phyloP scores from a whole-genome alignment of 2,113 vertebrate species.

The Ciconia boyciana region DNA sequence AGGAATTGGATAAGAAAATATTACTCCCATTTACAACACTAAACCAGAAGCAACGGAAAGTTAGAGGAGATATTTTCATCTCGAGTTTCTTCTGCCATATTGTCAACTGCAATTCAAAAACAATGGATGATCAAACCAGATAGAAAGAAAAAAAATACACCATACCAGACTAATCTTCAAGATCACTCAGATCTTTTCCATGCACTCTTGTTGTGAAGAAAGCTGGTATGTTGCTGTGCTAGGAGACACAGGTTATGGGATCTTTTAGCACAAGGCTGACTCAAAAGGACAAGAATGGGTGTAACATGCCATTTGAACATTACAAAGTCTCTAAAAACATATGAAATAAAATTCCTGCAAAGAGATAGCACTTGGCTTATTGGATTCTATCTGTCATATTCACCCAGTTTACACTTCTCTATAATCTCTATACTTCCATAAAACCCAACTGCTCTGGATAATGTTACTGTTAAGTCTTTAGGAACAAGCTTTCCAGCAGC shows the following conservation, averaged over 20 bases:
- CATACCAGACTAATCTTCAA: neutral
- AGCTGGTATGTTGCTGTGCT: neutral
- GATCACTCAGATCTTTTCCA: neutral
- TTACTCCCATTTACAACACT: neutral
- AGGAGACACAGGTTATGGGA: neutral
- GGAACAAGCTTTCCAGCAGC: neutral
- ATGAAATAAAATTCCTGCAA: slow-evolving; percentile 16
- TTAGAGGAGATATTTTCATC: neutral
- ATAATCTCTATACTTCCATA: neutral
- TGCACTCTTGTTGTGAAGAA: neutral
- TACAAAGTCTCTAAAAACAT: neutral
- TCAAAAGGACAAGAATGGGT: neutral
- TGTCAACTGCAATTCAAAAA: neutral
- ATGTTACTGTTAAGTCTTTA: neutral
- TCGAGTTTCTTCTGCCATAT: neutral
- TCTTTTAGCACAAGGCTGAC: neutral
- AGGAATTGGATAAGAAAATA: neutral
- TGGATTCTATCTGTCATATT: slow-evolving; percentile 15
- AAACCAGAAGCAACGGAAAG: neutral
- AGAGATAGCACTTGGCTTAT: neutral
- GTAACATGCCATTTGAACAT: neutral
- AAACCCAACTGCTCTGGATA: neutral
- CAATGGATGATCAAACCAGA: neutral
- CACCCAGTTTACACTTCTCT: slow-evolving; percentile 6
- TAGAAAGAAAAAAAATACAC: neutral